Evolutionary conservation across 2,888 invertebrate genomes (phyloP).

Genomic region (Fragum fragum): DNA sequence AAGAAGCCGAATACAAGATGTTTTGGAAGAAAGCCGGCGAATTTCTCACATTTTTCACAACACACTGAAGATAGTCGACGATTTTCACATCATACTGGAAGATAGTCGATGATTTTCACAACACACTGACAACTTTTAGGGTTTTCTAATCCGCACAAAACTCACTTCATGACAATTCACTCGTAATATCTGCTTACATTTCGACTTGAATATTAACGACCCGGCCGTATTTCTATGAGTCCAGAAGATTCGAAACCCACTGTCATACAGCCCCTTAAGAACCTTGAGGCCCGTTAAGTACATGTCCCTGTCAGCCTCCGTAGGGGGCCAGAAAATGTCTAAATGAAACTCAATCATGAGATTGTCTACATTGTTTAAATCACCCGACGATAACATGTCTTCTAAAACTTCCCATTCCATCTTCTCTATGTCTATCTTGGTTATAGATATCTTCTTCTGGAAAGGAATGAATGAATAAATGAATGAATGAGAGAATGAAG

Average conservation of each 20-base stretch:
- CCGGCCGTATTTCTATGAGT: slow-evolving; percentile 71
- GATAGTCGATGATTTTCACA: no score
- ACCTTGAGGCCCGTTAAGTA: slow-evolving; percentile 67
- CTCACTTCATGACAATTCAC: slow-evolving; percentile 42
- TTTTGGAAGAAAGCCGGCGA: no score
- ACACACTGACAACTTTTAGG: no score
- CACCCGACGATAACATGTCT: slow-evolving; percentile 57
- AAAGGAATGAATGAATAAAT: slow-evolving; percentile 1
- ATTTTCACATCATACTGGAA: no score
- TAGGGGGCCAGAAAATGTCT: slow-evolving; percentile 65
- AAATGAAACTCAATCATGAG: slow-evolving; percentile 73
- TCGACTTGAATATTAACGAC: slow-evolving; percentile 56
- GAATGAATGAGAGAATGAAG: not conserved
- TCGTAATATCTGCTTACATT: slow-evolving; percentile 26
- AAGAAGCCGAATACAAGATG: no score
- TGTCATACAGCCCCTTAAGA: slow-evolving; percentile 66
- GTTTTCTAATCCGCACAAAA: slow-evolving; percentile 29
- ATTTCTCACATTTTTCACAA: no score
- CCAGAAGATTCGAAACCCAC: slow-evolving; percentile 74
- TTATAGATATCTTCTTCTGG: slow-evolving; percentile 52
- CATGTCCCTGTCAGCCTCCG: slow-evolving; percentile 45
- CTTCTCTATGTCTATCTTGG: slow-evolving; percentile 77
- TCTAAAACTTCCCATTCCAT: slow-evolving; percentile 76
- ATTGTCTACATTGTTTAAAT: slow-evolving; percentile 57
- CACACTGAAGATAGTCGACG: no score